Percentiles rank a stretch among this genome's conserved stretches.
phyloP scores from a whole-genome alignment of 1,140 invertebrate species.

The Subanguina moxae region DNA sequence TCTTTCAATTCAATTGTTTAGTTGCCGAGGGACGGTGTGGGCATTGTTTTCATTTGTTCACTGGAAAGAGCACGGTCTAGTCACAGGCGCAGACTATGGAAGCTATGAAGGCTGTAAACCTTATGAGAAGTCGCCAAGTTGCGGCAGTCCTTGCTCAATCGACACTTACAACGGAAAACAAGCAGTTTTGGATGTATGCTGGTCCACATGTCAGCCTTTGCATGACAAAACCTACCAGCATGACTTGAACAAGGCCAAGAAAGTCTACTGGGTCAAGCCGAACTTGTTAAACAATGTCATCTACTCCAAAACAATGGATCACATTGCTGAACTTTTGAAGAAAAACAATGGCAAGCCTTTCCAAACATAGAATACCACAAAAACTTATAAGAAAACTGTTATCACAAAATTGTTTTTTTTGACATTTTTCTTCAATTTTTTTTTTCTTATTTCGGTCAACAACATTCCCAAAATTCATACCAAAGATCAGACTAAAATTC shows the following conservation, averaged over 20 bases:
- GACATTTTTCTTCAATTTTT: background rate
- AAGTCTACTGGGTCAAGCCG: constrained; percentile 38
- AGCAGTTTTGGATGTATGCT: constrained; percentile 21
- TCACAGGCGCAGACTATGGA: constrained; percentile 26
- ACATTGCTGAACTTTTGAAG: constrained; percentile 11
- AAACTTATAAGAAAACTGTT: constrained; percentile 1
- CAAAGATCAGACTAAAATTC: too few species aligned
- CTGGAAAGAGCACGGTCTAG: constrained; percentile 34
- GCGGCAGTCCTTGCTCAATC: constrained; percentile 34
- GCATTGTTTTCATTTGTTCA: constrained; percentile 32
- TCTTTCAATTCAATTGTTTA: constrained; percentile 11
- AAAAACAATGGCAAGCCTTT: background rate
- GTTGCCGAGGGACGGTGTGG: constrained; percentile 30
- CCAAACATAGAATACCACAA: background rate
- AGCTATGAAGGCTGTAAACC: constrained; percentile 43
- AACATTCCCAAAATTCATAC: constrained; percentile 17
- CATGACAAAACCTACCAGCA: constrained; percentile 39
- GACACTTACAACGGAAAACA: constrained; percentile 25
- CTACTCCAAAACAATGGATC: constrained; percentile 19
- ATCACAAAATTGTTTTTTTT: constrained; percentile 6
- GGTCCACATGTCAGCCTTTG: constrained; percentile 27
- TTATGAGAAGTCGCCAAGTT: constrained; percentile 28
- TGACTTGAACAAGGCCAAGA: constrained; percentile 33
- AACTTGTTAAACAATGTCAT: constrained; percentile 16
- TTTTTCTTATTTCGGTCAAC: too few species aligned